Conservation (phyloP, 2,113 vertebrate genomes). For the Scalopus aquaticus region DNA sequence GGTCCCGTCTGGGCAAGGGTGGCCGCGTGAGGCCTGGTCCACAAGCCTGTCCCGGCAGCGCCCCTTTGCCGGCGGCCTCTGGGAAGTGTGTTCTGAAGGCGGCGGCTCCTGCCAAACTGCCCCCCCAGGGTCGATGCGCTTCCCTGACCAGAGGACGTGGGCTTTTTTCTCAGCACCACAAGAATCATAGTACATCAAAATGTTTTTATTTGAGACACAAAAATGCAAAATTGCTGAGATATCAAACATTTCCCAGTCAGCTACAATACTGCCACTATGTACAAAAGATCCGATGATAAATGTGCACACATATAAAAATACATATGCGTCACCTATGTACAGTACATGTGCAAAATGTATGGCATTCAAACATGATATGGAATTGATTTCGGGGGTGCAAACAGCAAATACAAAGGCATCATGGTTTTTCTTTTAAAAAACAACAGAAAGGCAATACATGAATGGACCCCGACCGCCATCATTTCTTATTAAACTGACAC, state of each 20-base stretch:
- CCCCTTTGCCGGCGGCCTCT: no score
- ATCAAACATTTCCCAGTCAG: slow-evolving; percentile 92
- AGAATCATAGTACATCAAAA: slow-evolving; percentile 79
- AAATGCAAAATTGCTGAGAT: slow-evolving; percentile 90
- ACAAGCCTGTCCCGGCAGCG: no score
- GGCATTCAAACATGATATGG: slow-evolving; percentile 90
- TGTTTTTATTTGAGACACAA: slow-evolving; percentile 89
- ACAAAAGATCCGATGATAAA: slow-evolving; percentile 92
- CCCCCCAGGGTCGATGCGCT: neutral
- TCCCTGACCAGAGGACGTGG: accelerated
- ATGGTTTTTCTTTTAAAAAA: slow-evolving; percentile 83
- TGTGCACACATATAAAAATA: slow-evolving; percentile 97
- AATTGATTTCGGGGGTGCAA: slow-evolving; percentile 90
- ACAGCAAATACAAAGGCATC: slow-evolving; percentile 91
- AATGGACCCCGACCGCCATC: slow-evolving; percentile 83
- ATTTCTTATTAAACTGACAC: slow-evolving; percentile 80
- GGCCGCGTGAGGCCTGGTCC: no score
- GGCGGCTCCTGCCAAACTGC: no score
- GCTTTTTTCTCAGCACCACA: neutral
- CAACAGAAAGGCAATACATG: slow-evolving; percentile 86
- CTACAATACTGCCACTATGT: slow-evolving; percentile 94
- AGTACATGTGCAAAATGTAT: slow-evolving; percentile 99
- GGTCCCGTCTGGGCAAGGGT: no score
- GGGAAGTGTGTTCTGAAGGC: no score
- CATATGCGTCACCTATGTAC: slow-evolving; percentile 98